Evolutionary conservation across 2,797 vertebrate genomes (phyloP), one percentile per base, ranked within the genome.

Genomic region (Sibirionetta formosa): DNA sequence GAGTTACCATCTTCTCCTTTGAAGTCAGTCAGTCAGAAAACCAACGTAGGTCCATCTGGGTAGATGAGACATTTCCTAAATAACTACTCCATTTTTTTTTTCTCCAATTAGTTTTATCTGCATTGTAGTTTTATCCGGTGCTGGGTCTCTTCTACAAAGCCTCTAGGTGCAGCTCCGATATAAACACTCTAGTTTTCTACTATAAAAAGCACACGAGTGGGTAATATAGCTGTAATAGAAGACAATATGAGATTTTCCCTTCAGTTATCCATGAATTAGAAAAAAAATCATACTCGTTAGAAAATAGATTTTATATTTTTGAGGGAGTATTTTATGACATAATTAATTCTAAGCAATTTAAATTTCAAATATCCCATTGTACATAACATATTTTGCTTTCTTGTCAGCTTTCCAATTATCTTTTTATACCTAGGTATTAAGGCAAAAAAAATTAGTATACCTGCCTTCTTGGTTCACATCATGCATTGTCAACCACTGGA

Each of bases 381-480:
- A 35, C 9, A 7, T 50, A 87, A 54, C 5, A 15, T 35, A 51
- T 56, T 93, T 84, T 66, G 12, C 38, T 88, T 91, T 82, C 40
- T 57, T 80, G n/a, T 79, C 63, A 78, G 23, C 58, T 91, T 96
- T 88, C 42, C 40, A 92, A 69, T 88, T 90, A 69, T 40, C 33
- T 86, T 87, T 90, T 79, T 44, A 27, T 64, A 72, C 7, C 27
- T 75, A 16, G 33, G 7, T 56, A 75, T 14, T 65, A 66, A 71
- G 61, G 33, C 14, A 66, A 83, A 36, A 36, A 46, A 1, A 24
- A 48, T 70, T 86, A 63, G 11, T 82, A 20, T 69, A 50, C 12
- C 26, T 76, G 17, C 9, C 33, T 70, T 75, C 40, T 27, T 63
- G 31, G 53, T 70, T 91, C 38, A 53, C 20, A 35, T 76, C 38